Evolutionary conservation across 2,888 invertebrate species (phyloP), one percentile per base, ranked within the genome.

Genomic region (Deroplatys truncata): DNA sequence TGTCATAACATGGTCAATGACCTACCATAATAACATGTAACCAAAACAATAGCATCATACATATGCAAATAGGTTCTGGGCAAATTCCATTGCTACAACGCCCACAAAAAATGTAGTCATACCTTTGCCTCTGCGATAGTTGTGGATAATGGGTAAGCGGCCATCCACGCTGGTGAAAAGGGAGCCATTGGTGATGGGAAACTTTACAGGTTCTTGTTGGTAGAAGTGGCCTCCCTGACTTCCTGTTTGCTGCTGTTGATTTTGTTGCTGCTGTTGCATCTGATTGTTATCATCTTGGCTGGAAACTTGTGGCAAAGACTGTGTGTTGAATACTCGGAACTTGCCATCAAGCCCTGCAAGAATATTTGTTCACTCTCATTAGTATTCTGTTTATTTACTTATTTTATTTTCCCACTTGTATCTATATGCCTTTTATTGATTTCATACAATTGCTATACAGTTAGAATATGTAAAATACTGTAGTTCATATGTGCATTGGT

Each of bases 141-240:
- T 94, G 90, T 94, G 94, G 83, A 94, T 93, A 29, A 94, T 94
- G 89, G 95, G 95, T 91, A 95, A 92, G 90, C 95, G 92, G 15
- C 95, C 95, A 92, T 95, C 95, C 84, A 95, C 93, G 28, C 92
- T 92, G 20, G 92, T 92, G 90, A 93, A 92, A 87, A 93, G 91
- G 15, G 95, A 95, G 84, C 95, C 95, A 92, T 95, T 95, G 29
- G 95, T 95, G 90, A 95, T 94, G 13, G 95, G 95, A 92, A 95
- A 95, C 92, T 95, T 94, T 89, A 94, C 94, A 87, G 94, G 94
- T 82, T 94, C 93, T 20, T 86, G 89, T 4, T 49, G 31, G 90
- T 93, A 93, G 43, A 43, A 43, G 43, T 43, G 43, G 43, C 43
- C 43, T 43, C 43, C 43, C 20, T 72, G 56, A 20, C 56, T 72